phyloP scores from a whole-genome alignment of 2,797 vertebrate species.

The Carapus acus region DNA sequence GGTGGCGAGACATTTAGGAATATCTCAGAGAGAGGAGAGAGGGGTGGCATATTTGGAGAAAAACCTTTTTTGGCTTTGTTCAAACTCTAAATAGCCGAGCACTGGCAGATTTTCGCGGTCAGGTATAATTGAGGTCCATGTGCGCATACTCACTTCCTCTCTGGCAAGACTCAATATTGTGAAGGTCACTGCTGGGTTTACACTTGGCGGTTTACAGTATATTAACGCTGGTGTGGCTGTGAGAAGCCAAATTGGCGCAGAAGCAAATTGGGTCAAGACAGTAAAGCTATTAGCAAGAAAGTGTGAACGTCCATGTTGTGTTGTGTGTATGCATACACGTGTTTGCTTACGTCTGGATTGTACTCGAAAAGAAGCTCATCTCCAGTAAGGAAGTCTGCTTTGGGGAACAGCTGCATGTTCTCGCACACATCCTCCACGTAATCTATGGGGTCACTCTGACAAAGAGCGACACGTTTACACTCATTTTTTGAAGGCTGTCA shows the following conservation, averaged over 20 bases:
- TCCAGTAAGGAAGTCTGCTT: conserved; percentile 90
- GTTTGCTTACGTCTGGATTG: conserved; percentile 78
- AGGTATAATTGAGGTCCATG: conserved; percentile 11
- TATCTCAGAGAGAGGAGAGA: conserved; percentile 28
- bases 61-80: conserved; percentile 25
- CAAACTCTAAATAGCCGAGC: conserved; percentile 18
- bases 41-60: conserved; percentile 32
- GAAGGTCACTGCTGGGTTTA: background rate
- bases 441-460: conserved; percentile 90
- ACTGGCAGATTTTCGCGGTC: conserved; percentile 9
- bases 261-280: background rate
- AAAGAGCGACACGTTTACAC: conserved; percentile 11
- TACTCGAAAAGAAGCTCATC: conserved; percentile 94
- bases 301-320: too few relatives aligned
- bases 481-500: background rate
- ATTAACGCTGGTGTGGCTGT: background rate
- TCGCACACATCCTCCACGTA: conserved; percentile 93
- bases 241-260: background rate
- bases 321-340: too few relatives aligned
- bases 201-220: too few relatives aligned
- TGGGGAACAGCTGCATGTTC: conserved; percentile 91
- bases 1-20: conserved; percentile 21
- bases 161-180: background rate
- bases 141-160: background rate
- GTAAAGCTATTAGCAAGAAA: conserved; percentile 12